Base-by-base conservation (phyloP, 2,797 vertebrate species). In the Acanthopagrus latus region DNA sequence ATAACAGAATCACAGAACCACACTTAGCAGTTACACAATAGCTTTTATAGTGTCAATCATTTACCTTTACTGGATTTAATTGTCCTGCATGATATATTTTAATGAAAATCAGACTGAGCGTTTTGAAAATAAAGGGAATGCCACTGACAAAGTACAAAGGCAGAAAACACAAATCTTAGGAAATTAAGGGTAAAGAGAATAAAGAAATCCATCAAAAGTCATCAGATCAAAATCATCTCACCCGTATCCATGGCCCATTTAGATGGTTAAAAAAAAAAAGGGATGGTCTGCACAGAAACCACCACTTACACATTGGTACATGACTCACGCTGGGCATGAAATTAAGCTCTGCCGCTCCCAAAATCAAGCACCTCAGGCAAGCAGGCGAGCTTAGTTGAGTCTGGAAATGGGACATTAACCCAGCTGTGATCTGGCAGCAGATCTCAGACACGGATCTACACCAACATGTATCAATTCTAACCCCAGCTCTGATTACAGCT, bases 311-410 rank as follows among this genome's bases (percentile, higher is more conserved):
- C 78, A 84, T 59, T 78, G 77, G 75, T 82, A 77, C 85, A 77
- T 87, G 82, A 84, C 82, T 89, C 89, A 91, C 11, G 69, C 78
- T 73, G 78, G 64, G 88, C 83, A 87, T 90, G 84, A 90, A 89
- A 84, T 87, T 67, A 80, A 85, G 55, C 38, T 68, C 74, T 62
- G 74, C 85, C 16, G 67, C 83, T 88, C 81, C 84, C 86, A 86
- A 81, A 89, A 85, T 84, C 69, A 56, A 72, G 52, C 70, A 81
- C 87, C 85, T 86, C 72, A 0, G 87, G 87, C 65, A 0, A 83
- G 59, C 67, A 63, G 52, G 74, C 70, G 10, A 73, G 84, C 64
- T 84, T 46, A 78, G 64, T 74, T 72, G 63, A 72, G 56, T 71
- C 67, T 86, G 74, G 71, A 84, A 81, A 74, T 57, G 64, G 68